Evolutionary conservation across 2,113 vertebrate species (phyloP).

Genomic region (Gila orcuttii): DNA sequence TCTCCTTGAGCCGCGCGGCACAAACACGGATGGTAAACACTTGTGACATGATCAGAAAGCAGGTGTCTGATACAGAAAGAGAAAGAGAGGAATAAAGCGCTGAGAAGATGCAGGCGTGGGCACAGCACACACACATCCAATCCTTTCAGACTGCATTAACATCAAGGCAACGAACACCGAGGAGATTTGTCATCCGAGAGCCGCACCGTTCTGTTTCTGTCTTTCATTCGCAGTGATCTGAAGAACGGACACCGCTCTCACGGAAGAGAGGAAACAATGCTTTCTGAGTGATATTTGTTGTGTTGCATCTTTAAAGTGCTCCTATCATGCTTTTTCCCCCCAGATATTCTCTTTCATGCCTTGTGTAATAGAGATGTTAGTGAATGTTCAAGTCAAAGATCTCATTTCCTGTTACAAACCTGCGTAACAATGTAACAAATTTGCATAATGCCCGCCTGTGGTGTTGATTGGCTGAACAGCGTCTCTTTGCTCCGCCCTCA

Average conservation of each 20-base stretch:
- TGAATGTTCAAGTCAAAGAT: too few relatives aligned
- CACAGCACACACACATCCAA: conserved; percentile 44
- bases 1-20: conserved; percentile 15
- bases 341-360: too few relatives aligned
- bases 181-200: conserved; percentile 62
- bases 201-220: conserved; percentile 34
- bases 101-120: conserved; percentile 34
- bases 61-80: conserved; percentile 17
- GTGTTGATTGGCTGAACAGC: too few relatives aligned
- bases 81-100: background rate
- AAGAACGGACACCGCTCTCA: background rate
- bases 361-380: too few relatives aligned
- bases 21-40: conserved; percentile 28
- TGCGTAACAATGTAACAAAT: too few relatives aligned
- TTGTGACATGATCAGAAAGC: conserved; percentile 28
- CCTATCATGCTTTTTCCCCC: background rate
- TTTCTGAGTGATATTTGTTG: background rate
- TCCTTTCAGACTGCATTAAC: conserved; percentile 67
- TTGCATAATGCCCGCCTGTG: too few relatives aligned
- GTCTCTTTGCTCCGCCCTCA: too few relatives aligned
- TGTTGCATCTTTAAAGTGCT: background rate
- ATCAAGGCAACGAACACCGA: conserved; percentile 62
- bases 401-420: too few relatives aligned
- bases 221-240: conserved; percentile 24
- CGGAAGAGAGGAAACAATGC: background rate